phyloP scores from a whole-genome alignment of 2,113 vertebrate species.

The Lepisosteus oculatus region DNA sequence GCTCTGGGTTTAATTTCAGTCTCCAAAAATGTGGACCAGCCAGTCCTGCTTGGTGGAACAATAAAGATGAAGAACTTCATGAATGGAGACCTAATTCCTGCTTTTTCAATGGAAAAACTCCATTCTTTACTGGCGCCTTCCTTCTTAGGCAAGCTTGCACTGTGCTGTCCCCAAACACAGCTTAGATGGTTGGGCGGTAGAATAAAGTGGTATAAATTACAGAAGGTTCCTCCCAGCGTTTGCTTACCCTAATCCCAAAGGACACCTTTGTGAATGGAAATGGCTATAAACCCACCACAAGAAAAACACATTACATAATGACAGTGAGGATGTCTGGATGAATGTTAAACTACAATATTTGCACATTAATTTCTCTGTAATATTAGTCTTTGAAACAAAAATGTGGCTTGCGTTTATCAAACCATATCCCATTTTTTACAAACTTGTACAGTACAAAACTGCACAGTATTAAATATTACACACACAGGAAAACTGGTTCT shows the following conservation, averaged over 20 bases:
- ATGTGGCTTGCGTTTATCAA: conserved; percentile 19
- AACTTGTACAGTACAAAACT: too few species aligned
- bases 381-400: conserved; percentile 21
- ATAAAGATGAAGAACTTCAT: conserved; percentile 18
- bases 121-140: conserved; percentile 42
- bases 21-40: background rate
- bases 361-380: background rate
- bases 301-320: conserved; percentile 42
- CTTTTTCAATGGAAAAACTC: conserved; percentile 40
- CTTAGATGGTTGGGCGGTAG: conserved; percentile 34
- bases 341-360: conserved; percentile 19
- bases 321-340: conserved; percentile 33
- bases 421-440: conserved; percentile 10
- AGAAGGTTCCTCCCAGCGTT: conserved; percentile 24
- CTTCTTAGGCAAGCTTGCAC: conserved; percentile 31
- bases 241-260: conserved; percentile 42
- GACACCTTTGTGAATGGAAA: conserved; percentile 58
- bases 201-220: conserved; percentile 56
- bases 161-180: conserved; percentile 36
- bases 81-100: conserved; percentile 29
- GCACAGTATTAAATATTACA: too few species aligned
- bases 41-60: background rate
- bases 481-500: too few species aligned
- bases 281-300: conserved; percentile 36
- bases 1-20: background rate